phyloP scores from a whole-genome alignment of 2,888 invertebrate species.

The Hydriomena furcata region DNA sequence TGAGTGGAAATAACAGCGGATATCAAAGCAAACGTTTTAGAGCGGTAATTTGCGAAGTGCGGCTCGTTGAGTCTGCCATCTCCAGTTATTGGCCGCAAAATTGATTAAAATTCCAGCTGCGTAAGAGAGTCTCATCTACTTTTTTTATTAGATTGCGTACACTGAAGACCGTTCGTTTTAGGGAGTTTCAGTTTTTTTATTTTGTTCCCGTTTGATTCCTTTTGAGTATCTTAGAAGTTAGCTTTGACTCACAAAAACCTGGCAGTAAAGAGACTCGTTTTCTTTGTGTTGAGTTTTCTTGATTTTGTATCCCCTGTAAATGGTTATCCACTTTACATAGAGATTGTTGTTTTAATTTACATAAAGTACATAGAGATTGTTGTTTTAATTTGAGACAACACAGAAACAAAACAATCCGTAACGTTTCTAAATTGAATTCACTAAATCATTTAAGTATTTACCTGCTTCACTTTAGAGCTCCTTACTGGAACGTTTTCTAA shows the following conservation, averaged over 20 bases:
- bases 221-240: conserved; percentile 37
- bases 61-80: conserved; percentile 51
- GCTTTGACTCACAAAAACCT: conserved; percentile 20
- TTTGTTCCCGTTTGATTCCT: conserved; percentile 45
- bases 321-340: neutral
- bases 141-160: conserved; percentile 68
- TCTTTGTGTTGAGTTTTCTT: conserved; percentile 12
- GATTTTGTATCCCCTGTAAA: neutral
- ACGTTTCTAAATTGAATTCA: conserved; percentile 4
- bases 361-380: neutral
- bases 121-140: conserved; percentile 65
- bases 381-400: neutral
- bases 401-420: conserved; percentile 2
- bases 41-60: conserved; percentile 69
- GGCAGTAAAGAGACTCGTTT: conserved; percentile 13
- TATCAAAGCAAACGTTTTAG: conserved; percentile 58
- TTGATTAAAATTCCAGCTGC: conserved; percentile 78
- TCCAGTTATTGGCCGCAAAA: conserved; percentile 73
- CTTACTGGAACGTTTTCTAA: conserved; percentile 33
- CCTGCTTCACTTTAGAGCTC: conserved; percentile 24
- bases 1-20: conserved; percentile 57
- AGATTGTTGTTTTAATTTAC: neutral
- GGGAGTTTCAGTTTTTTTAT: conserved; percentile 47
- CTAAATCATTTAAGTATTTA: conserved; percentile 8
- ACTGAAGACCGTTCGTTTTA: conserved; percentile 51